These are phyloP conservation scores for Aradophagus sp. DNA, from an alignment of 1,140 invertebrate genomes.

Conservation along the genomic window DNA sequence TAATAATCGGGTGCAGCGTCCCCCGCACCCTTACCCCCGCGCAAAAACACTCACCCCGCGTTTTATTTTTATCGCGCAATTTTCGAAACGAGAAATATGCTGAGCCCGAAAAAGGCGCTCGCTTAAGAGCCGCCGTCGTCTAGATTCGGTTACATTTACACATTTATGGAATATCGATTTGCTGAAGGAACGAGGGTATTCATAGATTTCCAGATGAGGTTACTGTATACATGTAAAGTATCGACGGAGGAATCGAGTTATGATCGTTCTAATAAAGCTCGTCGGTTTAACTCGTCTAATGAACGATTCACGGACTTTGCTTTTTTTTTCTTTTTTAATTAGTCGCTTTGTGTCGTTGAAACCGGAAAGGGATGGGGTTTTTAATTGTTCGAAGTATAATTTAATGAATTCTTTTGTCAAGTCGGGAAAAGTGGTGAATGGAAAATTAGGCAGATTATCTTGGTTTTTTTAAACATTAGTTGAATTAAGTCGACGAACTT, in stretches of 20 bases:
- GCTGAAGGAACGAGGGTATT: slow-evolving; percentile 45
- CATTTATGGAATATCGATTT: slow-evolving; percentile 73
- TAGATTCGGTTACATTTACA: slow-evolving; percentile 67
- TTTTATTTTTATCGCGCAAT: slow-evolving; percentile 55
- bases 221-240: slow-evolving; percentile 50
- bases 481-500: no score
- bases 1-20: slow-evolving; percentile 46
- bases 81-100: slow-evolving; percentile 56
- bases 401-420: no score
- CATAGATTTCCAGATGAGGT: slow-evolving; percentile 47
- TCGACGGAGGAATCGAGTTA: slow-evolving; percentile 41
- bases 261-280: slow-evolving; percentile 39
- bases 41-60: slow-evolving; percentile 32
- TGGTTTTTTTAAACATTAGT: no score
- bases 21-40: no score
- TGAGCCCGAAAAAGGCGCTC: slow-evolving; percentile 50
- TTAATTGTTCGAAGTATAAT: no score
- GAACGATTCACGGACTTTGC: slow-evolving; percentile 4
- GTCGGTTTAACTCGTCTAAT: slow-evolving; percentile 18
- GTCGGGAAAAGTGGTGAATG: no score
- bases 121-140: slow-evolving; percentile 47
- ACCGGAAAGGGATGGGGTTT: no score
- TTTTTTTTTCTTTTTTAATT: background rate
- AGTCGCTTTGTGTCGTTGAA: background rate
- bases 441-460: no score